Percentiles rank a stretch among this genome's conserved stretches.
Conservation (phyloP, 2,888 invertebrate species). For the Tillus elongatus region DNA sequence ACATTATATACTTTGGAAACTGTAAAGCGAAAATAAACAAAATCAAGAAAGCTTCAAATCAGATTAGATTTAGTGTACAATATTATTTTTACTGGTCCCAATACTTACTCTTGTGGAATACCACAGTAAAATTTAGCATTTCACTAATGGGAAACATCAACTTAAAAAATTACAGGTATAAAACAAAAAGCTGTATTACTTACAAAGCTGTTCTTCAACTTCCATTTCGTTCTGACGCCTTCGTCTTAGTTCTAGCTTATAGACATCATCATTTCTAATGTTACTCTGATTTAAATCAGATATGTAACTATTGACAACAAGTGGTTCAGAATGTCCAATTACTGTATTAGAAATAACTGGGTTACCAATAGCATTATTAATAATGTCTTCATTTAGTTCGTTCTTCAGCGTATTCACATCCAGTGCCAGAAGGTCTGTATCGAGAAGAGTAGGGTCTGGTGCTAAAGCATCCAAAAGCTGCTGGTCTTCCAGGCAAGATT, state of each 20-base stretch:
- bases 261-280: slow-evolving; percentile 13
- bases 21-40: slow-evolving; percentile 25
- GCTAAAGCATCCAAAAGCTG: slow-evolving; percentile 33
- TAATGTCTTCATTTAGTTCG: slow-evolving; percentile 31
- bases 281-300: too few relatives aligned
- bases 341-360: too few relatives aligned
- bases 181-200: too few relatives aligned
- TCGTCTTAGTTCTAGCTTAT: slow-evolving; percentile 21
- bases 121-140: too few relatives aligned
- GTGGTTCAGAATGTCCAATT: too few relatives aligned
- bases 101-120: too few relatives aligned
- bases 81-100: too few relatives aligned
- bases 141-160: too few relatives aligned
- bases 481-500: slow-evolving; percentile 35
- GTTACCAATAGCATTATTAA: too few relatives aligned
- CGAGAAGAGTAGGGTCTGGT: slow-evolving; percentile 31
- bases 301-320: slow-evolving; percentile 20
- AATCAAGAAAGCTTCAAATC: too few relatives aligned
- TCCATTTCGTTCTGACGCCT: slow-evolving; percentile 23
- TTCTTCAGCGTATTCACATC: slow-evolving; percentile 36
- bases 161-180: too few relatives aligned
- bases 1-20: slow-evolving; percentile 38
- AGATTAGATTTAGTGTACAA: too few relatives aligned
- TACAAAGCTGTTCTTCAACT: slow-evolving; percentile 33
- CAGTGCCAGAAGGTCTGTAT: slow-evolving; percentile 33